Conservation (phyloP, 2,888 invertebrate genomes). For the Polietes domitor region DNA sequence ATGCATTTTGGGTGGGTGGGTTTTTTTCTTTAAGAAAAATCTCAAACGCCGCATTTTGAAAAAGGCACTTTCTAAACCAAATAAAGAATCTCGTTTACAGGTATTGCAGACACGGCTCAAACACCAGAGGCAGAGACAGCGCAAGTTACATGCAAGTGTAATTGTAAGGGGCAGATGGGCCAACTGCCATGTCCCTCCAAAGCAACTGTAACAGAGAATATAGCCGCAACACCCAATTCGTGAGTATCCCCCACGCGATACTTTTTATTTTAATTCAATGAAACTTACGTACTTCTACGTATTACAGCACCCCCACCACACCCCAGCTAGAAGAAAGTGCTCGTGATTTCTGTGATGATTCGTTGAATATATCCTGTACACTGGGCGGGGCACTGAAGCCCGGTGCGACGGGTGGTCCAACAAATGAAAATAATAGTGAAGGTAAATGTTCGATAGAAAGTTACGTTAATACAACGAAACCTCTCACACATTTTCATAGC, state of each 20-base stretch:
- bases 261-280: no score
- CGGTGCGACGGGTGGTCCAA: neutral
- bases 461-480: no score
- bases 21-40: no score
- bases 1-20: neutral
- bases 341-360: conserved; percentile 78
- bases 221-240: conserved; percentile 51
- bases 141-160: conserved; percentile 64
- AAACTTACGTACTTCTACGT: no score
- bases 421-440: conserved; percentile 67
- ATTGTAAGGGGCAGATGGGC: conserved; percentile 72
- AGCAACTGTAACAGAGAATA: conserved; percentile 47
- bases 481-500: no score
- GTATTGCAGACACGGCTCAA: conserved; percentile 78
- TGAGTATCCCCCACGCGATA: conserved; percentile 41
- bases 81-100: conserved; percentile 80
- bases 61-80: conserved; percentile 70
- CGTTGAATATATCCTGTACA: conserved; percentile 80
- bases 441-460: conserved; percentile 67
- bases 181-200: conserved; percentile 34
- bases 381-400: conserved; percentile 76
- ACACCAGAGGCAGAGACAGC: conserved; percentile 67
- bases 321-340: conserved; percentile 78
- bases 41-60: no score
- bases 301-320: conserved; percentile 70